phyloP scores from a whole-genome alignment of 1,140 invertebrate species.

The Drosophila kanapiae region DNA sequence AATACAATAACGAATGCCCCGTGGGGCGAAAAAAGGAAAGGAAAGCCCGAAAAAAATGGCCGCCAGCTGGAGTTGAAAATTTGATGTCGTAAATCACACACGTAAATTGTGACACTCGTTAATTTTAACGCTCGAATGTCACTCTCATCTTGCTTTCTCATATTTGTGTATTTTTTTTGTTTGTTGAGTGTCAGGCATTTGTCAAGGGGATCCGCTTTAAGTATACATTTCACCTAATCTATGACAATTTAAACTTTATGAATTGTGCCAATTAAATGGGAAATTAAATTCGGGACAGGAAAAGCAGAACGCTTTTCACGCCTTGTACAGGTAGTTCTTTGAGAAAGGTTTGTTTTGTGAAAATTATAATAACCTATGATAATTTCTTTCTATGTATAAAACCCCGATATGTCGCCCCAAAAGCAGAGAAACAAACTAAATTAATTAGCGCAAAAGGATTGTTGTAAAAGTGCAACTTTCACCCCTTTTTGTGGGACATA shows the following conservation, averaged over 20 bases:
- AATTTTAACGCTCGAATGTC: constrained; percentile 56
- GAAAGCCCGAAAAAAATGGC: constrained; percentile 33
- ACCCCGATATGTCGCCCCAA: background rate
- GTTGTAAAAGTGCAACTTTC: constrained; percentile 34
- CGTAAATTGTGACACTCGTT: constrained; percentile 64
- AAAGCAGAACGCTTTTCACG: background rate
- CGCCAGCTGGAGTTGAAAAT: constrained; percentile 63
- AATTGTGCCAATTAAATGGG: constrained; percentile 32
- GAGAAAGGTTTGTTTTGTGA: background rate
- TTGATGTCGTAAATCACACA: constrained; percentile 64
- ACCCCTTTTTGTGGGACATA: constrained; percentile 5
- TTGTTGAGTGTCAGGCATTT: constrained; percentile 33
- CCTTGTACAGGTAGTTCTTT: background rate
- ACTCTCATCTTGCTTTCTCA: constrained; percentile 9
- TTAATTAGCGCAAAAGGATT: constrained; percentile 53
- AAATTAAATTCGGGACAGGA: background rate
- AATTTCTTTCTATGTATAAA: background rate
- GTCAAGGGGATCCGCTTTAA: constrained; percentile 20
- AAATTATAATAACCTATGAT: no score
- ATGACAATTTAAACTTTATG: constrained; percentile 42
- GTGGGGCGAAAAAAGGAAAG: background rate
- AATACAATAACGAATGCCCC: background rate
- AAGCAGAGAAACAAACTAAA: constrained; percentile 34
- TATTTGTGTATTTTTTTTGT: constrained; percentile 20
- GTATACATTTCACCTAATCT: constrained; percentile 28